phyloP scores from a whole-genome alignment of 2,888 invertebrate species.

The Trichopria drosophilae region DNA sequence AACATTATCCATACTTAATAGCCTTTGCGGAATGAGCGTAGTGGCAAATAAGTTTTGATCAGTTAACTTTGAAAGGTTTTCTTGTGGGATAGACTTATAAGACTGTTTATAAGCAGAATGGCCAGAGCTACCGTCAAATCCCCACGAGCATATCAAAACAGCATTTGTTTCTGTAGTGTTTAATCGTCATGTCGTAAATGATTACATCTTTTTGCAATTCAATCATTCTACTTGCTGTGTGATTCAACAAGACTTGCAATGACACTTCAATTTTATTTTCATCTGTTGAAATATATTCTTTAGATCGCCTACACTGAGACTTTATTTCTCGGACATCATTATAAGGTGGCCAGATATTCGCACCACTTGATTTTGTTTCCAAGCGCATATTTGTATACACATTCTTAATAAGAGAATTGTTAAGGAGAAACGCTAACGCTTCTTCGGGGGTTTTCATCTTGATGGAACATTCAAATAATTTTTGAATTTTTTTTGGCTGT shows the following conservation, averaged over 20 bases:
- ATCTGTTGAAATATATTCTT: constrained; percentile 10
- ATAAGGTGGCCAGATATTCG: constrained; percentile 20
- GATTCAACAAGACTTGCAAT: constrained; percentile 12
- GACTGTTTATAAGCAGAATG: constrained; percentile 2
- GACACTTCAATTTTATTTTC: constrained; percentile 6
- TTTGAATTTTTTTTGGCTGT: not conserved
- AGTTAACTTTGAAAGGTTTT: not conserved
- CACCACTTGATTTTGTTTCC: constrained; percentile 13
- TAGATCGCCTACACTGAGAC: constrained; percentile 12
- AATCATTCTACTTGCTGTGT: constrained; percentile 3
- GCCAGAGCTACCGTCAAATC: not conserved
- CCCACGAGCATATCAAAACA: constrained; percentile 2
- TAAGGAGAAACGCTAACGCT: constrained; percentile 17
- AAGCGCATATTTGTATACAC: constrained; percentile 21
- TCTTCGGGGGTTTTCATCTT: constrained; percentile 14
- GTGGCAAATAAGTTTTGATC: constrained; percentile 9
- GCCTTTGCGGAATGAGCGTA: constrained; percentile 6
- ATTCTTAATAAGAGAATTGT: constrained; percentile 13
- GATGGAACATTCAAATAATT: constrained; percentile 1
- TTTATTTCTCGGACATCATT: constrained; percentile 10
- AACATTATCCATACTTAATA: constrained; percentile 5
- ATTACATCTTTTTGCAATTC: not conserved
- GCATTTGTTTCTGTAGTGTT: not conserved
- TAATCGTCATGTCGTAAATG: not conserved
- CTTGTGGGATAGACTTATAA: not conserved